A percentile compares a stretch with the other conserved stretches of the same genome.
These are phyloP conservation scores for Trissolcus japonicus DNA, from an alignment of 2,888 invertebrate species.

Conservation along the genomic window DNA sequence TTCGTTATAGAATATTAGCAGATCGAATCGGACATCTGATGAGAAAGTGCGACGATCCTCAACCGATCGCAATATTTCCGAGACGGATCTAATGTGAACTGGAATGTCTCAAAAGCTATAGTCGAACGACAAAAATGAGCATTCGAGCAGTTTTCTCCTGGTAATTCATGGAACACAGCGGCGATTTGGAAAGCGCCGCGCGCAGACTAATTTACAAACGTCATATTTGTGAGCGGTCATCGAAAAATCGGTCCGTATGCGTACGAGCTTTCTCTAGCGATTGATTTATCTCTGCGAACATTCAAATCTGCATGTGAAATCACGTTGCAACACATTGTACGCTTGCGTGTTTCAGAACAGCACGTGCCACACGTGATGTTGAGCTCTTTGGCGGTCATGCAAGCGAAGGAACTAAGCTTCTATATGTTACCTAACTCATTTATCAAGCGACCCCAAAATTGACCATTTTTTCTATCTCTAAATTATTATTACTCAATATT, in stretches of 20 bases:
- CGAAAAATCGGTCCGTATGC: conserved; percentile 44
- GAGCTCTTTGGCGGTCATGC: conserved; percentile 26
- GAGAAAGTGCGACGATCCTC: too few relatives aligned
- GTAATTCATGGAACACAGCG: conserved; percentile 34
- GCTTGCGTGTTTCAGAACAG: conserved; percentile 36
- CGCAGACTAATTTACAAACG: conserved; percentile 48
- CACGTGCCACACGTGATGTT: conserved; percentile 54
- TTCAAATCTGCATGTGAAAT: conserved; percentile 44
- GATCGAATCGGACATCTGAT: neutral
- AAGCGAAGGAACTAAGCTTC: neutral
- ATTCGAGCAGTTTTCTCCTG: conserved; percentile 30
- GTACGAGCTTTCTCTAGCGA: conserved; percentile 48
- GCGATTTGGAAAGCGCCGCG: conserved; percentile 41
- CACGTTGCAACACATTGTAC: conserved; percentile 26
- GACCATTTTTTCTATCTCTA: conserved; percentile 11
- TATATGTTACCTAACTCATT: conserved; percentile 13
- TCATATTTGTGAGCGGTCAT: conserved; percentile 34
- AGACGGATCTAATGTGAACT: conserved; percentile 3
- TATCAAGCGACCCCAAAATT: conserved; percentile 14
- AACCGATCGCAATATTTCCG: conserved; percentile 1
- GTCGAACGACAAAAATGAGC: conserved; percentile 24
- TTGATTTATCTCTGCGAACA: conserved; percentile 49
- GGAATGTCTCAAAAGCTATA: conserved; percentile 7
- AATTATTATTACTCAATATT: neutral
- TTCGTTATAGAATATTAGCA: conserved; percentile 1